Evolutionary conservation across 2,797 vertebrate species (phyloP).

Genomic region (Ateles fusciceps): DNA sequence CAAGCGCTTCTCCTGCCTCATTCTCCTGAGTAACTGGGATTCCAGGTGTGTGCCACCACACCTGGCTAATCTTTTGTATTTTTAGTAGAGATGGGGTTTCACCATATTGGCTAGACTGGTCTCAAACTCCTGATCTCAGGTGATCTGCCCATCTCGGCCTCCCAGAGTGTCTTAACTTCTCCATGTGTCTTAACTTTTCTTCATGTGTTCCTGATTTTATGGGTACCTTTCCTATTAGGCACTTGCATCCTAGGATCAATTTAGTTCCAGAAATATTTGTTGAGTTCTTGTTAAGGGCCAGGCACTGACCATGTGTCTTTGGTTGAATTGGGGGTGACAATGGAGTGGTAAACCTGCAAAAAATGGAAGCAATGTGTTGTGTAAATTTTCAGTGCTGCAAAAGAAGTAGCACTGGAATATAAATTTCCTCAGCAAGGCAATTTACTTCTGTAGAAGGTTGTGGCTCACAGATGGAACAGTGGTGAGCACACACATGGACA

Average conservation of each 20-base stretch:
- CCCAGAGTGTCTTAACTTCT: background rate
- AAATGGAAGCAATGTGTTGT: background rate
- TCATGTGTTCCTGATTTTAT: background rate
- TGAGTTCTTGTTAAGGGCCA: background rate
- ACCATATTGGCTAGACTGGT: background rate
- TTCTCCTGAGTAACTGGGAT: background rate
- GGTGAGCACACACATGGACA: too few relatives aligned
- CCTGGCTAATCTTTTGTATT: background rate
- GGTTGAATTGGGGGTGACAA: background rate
- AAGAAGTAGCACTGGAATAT: too few relatives aligned
- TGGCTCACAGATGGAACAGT: too few relatives aligned
- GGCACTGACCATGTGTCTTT: background rate
- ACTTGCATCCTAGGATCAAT: background rate
- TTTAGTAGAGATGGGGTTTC: background rate
- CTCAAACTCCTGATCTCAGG: background rate
- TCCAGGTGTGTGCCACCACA: background rate
- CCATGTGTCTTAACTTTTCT: background rate
- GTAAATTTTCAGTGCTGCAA: too few relatives aligned
- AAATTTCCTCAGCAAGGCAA: too few relatives aligned
- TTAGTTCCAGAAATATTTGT: background rate
- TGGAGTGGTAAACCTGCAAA: background rate
- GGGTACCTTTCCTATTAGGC: background rate
- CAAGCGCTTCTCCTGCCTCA: background rate
- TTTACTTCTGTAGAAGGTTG: too few relatives aligned
- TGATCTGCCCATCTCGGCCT: background rate